Conservation (phyloP, 2,113 vertebrate species). For the Eclectus roratus region DNA sequence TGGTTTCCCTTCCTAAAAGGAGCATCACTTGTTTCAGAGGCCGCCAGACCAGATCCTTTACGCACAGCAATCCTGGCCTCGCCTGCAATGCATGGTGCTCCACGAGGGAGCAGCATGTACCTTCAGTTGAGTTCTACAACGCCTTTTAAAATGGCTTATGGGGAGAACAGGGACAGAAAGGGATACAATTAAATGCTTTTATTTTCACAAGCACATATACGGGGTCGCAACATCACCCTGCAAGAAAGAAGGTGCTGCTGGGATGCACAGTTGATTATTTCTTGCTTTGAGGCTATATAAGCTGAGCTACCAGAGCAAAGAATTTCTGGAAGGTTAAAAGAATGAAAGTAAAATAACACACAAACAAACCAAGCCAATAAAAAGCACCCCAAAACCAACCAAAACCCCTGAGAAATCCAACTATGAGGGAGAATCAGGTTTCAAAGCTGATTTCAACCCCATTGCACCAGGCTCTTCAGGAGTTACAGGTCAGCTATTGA, state of each 20-base stretch:
- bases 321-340: background rate
- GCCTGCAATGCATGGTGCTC: background rate
- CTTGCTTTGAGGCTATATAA: background rate
- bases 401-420: background rate
- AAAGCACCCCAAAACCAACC: background rate
- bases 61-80: fast-evolving
- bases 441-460: background rate
- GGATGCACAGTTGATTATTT: background rate
- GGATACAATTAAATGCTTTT: background rate
- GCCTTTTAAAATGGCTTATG: conserved; percentile 6
- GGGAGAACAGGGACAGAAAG: background rate
- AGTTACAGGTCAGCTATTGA: background rate
- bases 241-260: background rate
- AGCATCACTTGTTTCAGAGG: background rate
- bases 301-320: background rate
- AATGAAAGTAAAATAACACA: background rate
- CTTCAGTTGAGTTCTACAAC: background rate
- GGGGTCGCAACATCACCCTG: background rate
- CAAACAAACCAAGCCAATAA: background rate
- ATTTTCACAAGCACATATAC: background rate
- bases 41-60: background rate
- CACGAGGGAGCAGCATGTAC: conserved; percentile 61
- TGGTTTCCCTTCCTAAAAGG: background rate
- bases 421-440: background rate
- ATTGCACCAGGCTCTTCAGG: background rate